Conservation (phyloP, 2,888 invertebrate genomes). For the Adelphocoris suturalis region DNA sequence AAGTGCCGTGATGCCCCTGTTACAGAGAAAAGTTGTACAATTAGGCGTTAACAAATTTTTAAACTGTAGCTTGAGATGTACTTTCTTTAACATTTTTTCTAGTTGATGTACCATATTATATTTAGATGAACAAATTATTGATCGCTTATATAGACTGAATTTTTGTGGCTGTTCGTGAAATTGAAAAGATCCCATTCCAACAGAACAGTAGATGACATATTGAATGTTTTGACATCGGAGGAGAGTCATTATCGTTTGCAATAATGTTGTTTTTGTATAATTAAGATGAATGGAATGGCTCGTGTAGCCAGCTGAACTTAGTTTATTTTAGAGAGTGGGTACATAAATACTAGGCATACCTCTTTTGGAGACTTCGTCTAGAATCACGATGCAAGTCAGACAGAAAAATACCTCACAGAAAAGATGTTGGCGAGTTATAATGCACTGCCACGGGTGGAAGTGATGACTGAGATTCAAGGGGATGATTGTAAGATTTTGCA, state of each 20-base stretch:
- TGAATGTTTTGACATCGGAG: not conserved
- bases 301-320: not conserved
- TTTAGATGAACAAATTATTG: constrained; percentile 34
- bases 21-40: not conserved
- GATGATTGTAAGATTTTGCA: too few relatives aligned
- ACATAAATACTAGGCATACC: not conserved
- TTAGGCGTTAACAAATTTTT: constrained; percentile 8
- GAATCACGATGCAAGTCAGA: not conserved
- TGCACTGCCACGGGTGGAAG: too few relatives aligned
- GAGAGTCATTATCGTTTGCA: not conserved
- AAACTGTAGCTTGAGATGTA: not conserved
- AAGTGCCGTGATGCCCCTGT: constrained; percentile 47
- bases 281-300: not conserved
- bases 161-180: constrained; percentile 45
- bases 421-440: too few relatives aligned
- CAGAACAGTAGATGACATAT: not conserved
- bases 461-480: too few relatives aligned
- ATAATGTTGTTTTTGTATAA: not conserved
- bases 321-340: not conserved
- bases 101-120: constrained; percentile 26
- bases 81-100: not conserved
- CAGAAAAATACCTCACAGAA: not conserved
- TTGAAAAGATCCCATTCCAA: constrained; percentile 45
- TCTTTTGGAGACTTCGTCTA: not conserved
- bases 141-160: constrained; percentile 55